These are phyloP conservation scores for Enteromius afrohamiltoni DNA, from an alignment of 2,797 vertebrate genomes.

Conservation along the genomic window DNA sequence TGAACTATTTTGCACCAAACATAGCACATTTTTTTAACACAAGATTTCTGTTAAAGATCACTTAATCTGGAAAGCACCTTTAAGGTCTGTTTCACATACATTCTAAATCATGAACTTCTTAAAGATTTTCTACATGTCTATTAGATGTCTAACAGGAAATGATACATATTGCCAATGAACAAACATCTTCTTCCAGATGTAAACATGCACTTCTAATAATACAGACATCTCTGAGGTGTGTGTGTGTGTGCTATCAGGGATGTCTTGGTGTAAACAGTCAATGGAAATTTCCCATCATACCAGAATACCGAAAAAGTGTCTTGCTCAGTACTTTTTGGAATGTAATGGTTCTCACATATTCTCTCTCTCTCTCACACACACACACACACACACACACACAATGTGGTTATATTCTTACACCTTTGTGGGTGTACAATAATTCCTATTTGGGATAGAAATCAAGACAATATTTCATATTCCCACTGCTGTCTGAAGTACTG, in stretches of 20 bases:
- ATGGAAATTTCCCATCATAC: background rate
- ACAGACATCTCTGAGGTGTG: background rate
- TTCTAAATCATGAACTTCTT: background rate
- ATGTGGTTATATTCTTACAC: slow-evolving; percentile 26
- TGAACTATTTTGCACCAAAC: background rate
- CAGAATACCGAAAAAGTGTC: background rate
- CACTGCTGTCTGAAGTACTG: slow-evolving; percentile 39
- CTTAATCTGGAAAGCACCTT: background rate
- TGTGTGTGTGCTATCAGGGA: background rate
- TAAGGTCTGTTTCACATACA: background rate
- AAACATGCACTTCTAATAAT: background rate
- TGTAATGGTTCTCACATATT: slow-evolving; percentile 13
- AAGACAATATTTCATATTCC: slow-evolving; percentile 31
- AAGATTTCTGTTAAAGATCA: background rate
- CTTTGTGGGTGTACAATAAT: slow-evolving; percentile 42
- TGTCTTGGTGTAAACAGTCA: background rate
- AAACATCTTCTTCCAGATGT: background rate
- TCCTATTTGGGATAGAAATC: slow-evolving; percentile 28
- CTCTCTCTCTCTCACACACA: no score
- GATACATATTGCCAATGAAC: background rate
- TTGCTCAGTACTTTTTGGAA: background rate
- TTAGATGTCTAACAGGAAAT: background rate
- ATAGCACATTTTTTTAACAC: no score
- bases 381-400: slow-evolving; percentile 5
- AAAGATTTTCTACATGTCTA: background rate